Base-by-base conservation (phyloP, 2,888 invertebrate species). In the Hyppa rectilinea region DNA sequence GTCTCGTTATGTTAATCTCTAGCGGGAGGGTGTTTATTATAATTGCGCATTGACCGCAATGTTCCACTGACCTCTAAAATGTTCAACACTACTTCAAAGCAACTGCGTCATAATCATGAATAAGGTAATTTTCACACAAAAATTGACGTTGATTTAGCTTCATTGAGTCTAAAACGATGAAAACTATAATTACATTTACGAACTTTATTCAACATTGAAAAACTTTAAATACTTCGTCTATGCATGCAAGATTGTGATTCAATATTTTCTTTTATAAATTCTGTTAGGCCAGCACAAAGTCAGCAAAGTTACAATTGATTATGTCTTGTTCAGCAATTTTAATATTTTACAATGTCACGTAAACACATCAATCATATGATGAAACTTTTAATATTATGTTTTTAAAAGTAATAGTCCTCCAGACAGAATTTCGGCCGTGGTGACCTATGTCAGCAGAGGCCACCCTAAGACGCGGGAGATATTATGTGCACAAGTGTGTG, bases 1-100 rank as follows among this genome's bases (percentile, higher is more conserved):
- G 88, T 88, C 87, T 90, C 89, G 87, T 91, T 91, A 92, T 89
- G 90, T 85, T 89, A 92, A 90, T 89, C 89, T 87, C 89, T 82
- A 81, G 71, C 64, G 87, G 86, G 88, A 87, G 72, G 82, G 79
- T 74, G 83, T 85, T 86, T 86, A 87, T 89, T 91, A 89, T 89
- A 88, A 88, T 87, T 85, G 80, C 78, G 75, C 81, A 81, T 78
- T 85, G 81, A 85, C 83, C 80, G 74, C 66, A 68, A 81, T 58
- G 68, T 71, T 66, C 71, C 60, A 67, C 67, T 83, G 63, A 81
- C 78, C 78, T 76, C 66, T 65, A 61, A 58, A 47, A 49, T 43
- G 47, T 62, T 69, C 29, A 50, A 20, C 53, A 62, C n/a, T 64
- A 47, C 52, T 78, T 70, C 40, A 72, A 55, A 63, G 52, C 36